Conservation (phyloP, 2,113 vertebrate genomes). For the Catharus bicknelli region DNA sequence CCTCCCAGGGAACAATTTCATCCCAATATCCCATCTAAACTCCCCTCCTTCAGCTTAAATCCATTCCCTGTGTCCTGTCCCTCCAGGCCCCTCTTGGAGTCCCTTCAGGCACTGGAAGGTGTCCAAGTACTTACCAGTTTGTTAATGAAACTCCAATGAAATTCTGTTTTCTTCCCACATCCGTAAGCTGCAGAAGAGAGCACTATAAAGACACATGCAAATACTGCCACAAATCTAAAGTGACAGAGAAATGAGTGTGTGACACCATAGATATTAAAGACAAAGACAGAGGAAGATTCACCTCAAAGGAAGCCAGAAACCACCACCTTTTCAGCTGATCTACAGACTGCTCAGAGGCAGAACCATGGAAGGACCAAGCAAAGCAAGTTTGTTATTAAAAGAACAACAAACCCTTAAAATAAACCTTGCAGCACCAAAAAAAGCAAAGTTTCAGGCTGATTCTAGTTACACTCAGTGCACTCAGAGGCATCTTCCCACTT, state of each 20-base stretch:
- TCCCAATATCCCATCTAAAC: background rate
- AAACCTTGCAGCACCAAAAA: background rate
- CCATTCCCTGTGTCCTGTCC: background rate
- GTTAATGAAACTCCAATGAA: background rate
- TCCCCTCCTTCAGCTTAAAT: background rate
- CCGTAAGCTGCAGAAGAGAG: background rate
- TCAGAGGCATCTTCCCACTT: background rate
- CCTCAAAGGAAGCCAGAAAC: background rate
- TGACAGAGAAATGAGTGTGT: background rate
- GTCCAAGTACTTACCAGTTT: background rate
- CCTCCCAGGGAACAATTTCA: background rate
- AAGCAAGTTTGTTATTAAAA: background rate
- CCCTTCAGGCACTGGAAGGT: background rate
- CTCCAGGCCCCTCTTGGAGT: background rate
- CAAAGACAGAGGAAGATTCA: background rate
- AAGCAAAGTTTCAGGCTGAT: background rate
- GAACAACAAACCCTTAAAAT: background rate
- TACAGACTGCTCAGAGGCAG: background rate
- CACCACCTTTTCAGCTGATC: background rate
- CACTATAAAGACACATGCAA: background rate
- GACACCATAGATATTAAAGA: background rate
- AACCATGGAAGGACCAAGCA: background rate
- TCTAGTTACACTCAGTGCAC: background rate
- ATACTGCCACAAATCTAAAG: background rate
- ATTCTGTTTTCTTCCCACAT: background rate